phyloP scores from a whole-genome alignment of 2,888 invertebrate genomes.

The Seira musarum region DNA sequence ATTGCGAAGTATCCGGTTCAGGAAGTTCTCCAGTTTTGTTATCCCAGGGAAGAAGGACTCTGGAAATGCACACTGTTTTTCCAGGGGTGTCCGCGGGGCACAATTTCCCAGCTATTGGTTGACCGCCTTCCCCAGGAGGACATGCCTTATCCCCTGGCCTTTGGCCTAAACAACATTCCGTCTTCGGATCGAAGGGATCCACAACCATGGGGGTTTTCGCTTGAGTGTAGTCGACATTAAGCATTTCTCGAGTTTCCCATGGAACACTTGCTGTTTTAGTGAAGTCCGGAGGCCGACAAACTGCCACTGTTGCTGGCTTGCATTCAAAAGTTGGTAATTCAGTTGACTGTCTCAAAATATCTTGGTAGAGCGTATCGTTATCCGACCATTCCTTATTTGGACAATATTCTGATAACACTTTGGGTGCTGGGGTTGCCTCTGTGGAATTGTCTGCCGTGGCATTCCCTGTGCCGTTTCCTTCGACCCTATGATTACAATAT shows the following conservation, averaged over 20 bases:
- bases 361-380: too few relatives aligned
- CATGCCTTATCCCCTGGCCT: neutral
- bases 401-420: too few relatives aligned
- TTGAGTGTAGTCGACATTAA: neutral
- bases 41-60: conserved; percentile 2
- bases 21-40: neutral
- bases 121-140: neutral
- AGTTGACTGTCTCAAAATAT: too few relatives aligned
- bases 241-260: neutral
- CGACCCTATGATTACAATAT: neutral
- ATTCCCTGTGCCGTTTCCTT: neutral
- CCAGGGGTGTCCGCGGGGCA: neutral
- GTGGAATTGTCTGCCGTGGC: neutral
- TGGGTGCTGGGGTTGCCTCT: too few relatives aligned
- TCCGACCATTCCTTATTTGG: too few relatives aligned
- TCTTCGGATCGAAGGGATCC: neutral
- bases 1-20: neutral
- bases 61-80: conserved; percentile 6
- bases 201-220: neutral
- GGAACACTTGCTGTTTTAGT: too few relatives aligned
- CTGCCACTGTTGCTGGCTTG: conserved; percentile 7
- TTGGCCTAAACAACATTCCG: conserved; percentile 36
- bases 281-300: conserved; percentile 13
- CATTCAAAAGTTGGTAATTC: conserved; percentile 13
- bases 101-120: too few relatives aligned